phyloP scores from a whole-genome alignment of 2,797 vertebrate genomes.

The Silurus lanzhouensis region DNA sequence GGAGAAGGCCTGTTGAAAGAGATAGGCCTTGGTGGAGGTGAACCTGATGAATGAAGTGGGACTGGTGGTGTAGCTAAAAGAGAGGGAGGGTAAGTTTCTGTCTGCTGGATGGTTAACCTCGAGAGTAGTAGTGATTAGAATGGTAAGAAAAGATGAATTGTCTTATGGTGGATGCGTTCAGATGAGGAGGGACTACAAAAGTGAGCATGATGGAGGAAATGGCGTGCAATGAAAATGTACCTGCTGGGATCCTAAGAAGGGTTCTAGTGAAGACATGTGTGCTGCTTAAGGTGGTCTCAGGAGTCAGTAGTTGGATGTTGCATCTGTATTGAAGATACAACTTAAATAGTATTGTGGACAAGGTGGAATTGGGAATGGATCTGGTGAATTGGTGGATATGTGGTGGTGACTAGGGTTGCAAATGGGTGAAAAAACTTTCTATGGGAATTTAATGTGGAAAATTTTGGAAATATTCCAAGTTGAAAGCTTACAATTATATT shows the following conservation, averaged over 20 bases:
- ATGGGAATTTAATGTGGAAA: too few relatives aligned
- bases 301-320: background rate
- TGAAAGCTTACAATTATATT: too few relatives aligned
- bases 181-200: background rate
- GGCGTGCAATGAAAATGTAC: background rate
- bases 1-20: constrained; percentile 20
- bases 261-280: background rate
- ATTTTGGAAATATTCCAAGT: too few relatives aligned
- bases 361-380: background rate
- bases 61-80: constrained; percentile 11
- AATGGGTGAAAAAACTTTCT: too few relatives aligned
- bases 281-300: background rate
- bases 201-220: background rate
- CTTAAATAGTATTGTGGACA: background rate
- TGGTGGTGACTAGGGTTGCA: too few relatives aligned
- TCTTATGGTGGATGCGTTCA: background rate
- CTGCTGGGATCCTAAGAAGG: background rate
- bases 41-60: constrained; percentile 32
- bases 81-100: constrained; percentile 5
- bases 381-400: background rate
- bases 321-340: background rate
- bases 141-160: background rate
- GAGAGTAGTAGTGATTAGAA: constrained; percentile 9
- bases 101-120: constrained; percentile 20
- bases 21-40: constrained; percentile 30